Conservation (phyloP, 2,113 vertebrate species). For the Paratilapia polleni region DNA sequence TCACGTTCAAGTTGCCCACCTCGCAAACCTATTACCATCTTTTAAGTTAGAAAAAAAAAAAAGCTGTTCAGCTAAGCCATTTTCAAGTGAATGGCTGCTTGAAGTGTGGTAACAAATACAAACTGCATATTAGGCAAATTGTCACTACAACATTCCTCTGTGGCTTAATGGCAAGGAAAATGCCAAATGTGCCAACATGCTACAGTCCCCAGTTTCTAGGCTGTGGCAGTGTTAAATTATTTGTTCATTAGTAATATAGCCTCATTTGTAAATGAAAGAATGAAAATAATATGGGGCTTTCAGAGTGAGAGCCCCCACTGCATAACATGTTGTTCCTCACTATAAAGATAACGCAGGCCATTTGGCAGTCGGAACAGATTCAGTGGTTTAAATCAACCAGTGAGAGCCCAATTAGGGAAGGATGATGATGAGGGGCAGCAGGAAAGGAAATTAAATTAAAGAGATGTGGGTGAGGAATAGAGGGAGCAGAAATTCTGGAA, state of each 20-base stretch:
- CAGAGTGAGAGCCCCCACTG: conserved; percentile 10
- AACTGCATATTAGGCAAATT: conserved; percentile 13
- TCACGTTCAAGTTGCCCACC: not conserved
- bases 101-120: conserved; percentile 23
- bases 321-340: conserved; percentile 18
- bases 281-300: conserved; percentile 29
- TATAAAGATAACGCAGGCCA: conserved; percentile 21
- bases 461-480: not conserved
- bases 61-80: conserved; percentile 4
- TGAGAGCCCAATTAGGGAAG: conserved; percentile 47
- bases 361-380: conserved; percentile 36
- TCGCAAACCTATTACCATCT: not conserved
- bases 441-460: conserved; percentile 39
- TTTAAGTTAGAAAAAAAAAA: not conserved
- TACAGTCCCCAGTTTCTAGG: not conserved
- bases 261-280: conserved; percentile 8
- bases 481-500: not conserved
- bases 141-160: conserved; percentile 37
- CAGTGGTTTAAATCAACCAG: conserved; percentile 39
- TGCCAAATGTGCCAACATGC: not conserved
- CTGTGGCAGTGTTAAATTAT: conserved; percentile 29
- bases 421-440: conserved; percentile 19
- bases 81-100: conserved; percentile 17
- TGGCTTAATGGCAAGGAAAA: conserved; percentile 48
- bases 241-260: conserved; percentile 29